Conservation (phyloP, 2,888 invertebrate genomes). For the Hyalella azteca region DNA sequence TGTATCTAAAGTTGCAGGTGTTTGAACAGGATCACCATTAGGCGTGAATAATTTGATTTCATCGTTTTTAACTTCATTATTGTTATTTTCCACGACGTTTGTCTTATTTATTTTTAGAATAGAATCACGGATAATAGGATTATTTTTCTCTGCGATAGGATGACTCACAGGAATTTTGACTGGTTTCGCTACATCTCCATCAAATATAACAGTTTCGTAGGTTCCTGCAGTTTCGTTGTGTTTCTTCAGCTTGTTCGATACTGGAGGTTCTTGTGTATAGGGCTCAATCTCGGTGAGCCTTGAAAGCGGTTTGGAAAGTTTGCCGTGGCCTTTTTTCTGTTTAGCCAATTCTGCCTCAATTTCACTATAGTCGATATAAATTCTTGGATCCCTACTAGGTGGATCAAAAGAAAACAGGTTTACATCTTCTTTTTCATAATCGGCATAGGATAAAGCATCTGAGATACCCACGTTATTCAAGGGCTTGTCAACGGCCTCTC, state of each 20-base stretch:
- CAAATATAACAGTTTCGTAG: not conserved
- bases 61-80: too few relatives aligned
- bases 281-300: not conserved
- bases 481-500: conserved; percentile 23
- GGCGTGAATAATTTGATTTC: too few relatives aligned
- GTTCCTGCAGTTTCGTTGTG: conserved; percentile 12
- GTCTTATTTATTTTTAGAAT: too few relatives aligned
- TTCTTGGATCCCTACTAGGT: not conserved
- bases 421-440: conserved; percentile 32
- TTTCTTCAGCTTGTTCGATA: conserved; percentile 2
- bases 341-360: not conserved
- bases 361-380: conserved; percentile 12
- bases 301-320: not conserved
- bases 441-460: not conserved
- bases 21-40: too few relatives aligned
- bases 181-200: not conserved
- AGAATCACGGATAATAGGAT: too few relatives aligned
- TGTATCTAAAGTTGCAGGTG: too few relatives aligned
- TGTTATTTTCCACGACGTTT: too few relatives aligned
- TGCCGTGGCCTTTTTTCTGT: not conserved
- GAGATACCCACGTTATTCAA: not conserved
- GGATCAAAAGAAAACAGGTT: not conserved
- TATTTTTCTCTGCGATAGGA: too few relatives aligned
- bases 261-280: not conserved
- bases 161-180: too few relatives aligned